Evolutionary conservation across 2,797 vertebrate species (phyloP).

Genomic region (Scomberomorus guttatus): DNA sequence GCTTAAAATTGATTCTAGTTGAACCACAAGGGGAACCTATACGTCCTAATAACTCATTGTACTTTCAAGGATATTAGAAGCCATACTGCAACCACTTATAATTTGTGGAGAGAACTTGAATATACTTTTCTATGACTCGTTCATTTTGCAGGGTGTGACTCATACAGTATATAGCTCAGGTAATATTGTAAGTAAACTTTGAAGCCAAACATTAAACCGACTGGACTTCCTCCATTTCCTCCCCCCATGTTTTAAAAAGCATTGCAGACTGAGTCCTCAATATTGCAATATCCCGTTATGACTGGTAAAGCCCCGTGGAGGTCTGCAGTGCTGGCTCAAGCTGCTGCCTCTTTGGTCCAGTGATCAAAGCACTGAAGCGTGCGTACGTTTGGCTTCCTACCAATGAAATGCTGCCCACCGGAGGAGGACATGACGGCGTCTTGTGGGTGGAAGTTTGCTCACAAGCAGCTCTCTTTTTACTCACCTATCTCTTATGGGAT

Average conservation of each 20-base stretch:
- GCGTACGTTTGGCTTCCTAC: constrained; percentile 64
- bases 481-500: constrained; percentile 42
- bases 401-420: constrained; percentile 67
- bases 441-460: constrained; percentile 69
- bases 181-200: constrained; percentile 64
- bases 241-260: constrained; percentile 53
- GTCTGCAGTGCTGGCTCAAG: constrained; percentile 61
- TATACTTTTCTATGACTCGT: constrained; percentile 23
- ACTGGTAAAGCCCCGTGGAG: constrained; percentile 61
- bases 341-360: constrained; percentile 73
- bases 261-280: constrained; percentile 61
- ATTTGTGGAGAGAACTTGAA: not conserved
- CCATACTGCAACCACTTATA: not conserved
- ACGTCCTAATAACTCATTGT: not conserved
- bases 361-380: constrained; percentile 75
- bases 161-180: constrained; percentile 44
- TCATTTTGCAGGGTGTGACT: constrained; percentile 38
- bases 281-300: constrained; percentile 70
- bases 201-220: constrained; percentile 53
- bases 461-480: constrained; percentile 46
- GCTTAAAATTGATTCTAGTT: constrained; percentile 23
- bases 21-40: not conserved
- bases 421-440: constrained; percentile 60
- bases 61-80: constrained; percentile 14
- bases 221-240: constrained; percentile 33